Percentiles rank a stretch among this genome's conserved stretches.
phyloP scores from a whole-genome alignment of 2,888 invertebrate species.

The Suillia variegata region DNA sequence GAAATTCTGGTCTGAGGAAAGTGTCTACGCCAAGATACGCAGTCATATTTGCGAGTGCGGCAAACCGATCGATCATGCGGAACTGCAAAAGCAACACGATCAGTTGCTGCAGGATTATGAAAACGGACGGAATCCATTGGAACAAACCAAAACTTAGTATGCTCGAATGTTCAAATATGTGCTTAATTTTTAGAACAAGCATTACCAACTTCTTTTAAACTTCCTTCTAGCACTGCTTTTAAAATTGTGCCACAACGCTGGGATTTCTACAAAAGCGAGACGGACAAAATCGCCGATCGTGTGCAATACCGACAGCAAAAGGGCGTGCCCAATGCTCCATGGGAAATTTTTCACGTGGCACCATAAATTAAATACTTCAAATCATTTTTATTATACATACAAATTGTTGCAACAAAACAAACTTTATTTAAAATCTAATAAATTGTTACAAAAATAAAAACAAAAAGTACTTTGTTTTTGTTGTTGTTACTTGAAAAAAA shows the following conservation, averaged over 20 bases:
- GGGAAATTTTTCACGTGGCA: conserved; percentile 50
- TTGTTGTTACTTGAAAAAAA: too few relatives aligned
- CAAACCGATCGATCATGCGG: conserved; percentile 38
- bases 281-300: conserved; percentile 50
- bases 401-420: too few relatives aligned
- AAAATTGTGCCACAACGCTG: conserved; percentile 48
- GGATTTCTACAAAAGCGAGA: conserved; percentile 52
- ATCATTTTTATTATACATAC: too few relatives aligned
- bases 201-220: neutral
- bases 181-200: neutral
- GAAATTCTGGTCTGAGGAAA: conserved; percentile 47
- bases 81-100: conserved; percentile 41
- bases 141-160: conserved; percentile 48
- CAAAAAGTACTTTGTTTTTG: too few relatives aligned
- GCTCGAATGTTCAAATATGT: conserved; percentile 26
- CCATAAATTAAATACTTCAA: too few relatives aligned
- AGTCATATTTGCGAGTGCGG: conserved; percentile 51
- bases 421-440: too few relatives aligned
- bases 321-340: conserved; percentile 27
- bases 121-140: conserved; percentile 30
- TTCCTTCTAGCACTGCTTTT: conserved; percentile 56
- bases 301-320: conserved; percentile 44
- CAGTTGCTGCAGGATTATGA: conserved; percentile 35
- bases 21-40: conserved; percentile 46
- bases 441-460: too few relatives aligned